phyloP scores from a whole-genome alignment of 2,113 vertebrate species.

The Alosa alosa region DNA sequence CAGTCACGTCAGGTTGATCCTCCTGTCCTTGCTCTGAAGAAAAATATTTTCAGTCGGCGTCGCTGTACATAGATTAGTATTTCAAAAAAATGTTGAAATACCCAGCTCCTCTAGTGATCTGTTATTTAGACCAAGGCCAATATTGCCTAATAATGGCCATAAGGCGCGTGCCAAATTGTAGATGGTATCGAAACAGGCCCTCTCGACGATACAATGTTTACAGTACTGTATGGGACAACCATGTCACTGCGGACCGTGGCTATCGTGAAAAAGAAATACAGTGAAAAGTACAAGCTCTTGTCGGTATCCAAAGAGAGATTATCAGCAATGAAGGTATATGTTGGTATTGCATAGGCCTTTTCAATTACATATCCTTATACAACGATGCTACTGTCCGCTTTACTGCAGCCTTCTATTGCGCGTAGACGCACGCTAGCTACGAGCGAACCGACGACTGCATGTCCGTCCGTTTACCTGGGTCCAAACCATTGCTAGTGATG shows the following conservation, averaged over 20 bases:
- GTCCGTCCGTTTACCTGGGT: conserved; percentile 6
- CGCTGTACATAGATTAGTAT: background rate
- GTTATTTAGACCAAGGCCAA: background rate
- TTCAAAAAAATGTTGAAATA: conserved; percentile 13
- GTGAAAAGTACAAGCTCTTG: background rate
- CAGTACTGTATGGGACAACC: conserved; percentile 14
- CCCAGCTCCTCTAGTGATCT: background rate
- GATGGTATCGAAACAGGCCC: conserved; percentile 2
- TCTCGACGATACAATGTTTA: background rate
- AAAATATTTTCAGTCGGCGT: conserved; percentile 18
- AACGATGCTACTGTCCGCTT: background rate
- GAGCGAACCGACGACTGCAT: background rate
- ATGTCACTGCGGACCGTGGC: conserved; percentile 10
- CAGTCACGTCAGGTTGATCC: conserved; percentile 7
- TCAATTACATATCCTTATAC: background rate
- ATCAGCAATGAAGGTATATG: background rate
- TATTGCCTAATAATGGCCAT: background rate
- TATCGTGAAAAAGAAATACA: conserved; percentile 7
- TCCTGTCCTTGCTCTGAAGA: conserved; percentile 34
- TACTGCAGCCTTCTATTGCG: background rate
- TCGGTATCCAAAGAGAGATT: background rate
- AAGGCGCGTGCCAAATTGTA: background rate
- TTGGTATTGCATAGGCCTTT: conserved; percentile 10
- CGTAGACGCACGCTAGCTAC: background rate
- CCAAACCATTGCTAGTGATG: background rate